Evolutionary conservation across 1,140 invertebrate genomes (phyloP).

Genomic region (Sipha flava): DNA sequence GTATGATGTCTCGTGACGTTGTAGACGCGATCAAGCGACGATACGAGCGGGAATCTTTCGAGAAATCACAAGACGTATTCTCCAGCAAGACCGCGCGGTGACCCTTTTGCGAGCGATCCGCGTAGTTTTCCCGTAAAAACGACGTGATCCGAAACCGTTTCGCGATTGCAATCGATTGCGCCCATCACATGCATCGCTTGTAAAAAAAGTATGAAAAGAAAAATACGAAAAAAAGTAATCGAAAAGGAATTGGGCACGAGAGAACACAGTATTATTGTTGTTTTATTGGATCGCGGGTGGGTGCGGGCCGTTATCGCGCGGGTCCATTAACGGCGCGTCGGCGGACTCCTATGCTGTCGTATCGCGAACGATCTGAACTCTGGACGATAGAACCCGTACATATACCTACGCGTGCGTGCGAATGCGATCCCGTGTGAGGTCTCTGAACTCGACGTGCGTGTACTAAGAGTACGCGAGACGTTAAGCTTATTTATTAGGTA

Average conservation of each 20-base stretch:
- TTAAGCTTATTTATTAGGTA: no score
- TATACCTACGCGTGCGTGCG: no score
- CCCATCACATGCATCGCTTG: not conserved
- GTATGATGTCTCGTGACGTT: no score
- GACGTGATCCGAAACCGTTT: no score
- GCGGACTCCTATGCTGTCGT: not conserved
- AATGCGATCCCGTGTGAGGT: not conserved
- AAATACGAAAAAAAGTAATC: no score
- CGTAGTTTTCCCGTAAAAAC: no score
- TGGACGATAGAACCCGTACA: not conserved
- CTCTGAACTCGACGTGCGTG: not conserved
- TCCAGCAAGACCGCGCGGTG: no score
- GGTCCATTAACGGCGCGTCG: not conserved
- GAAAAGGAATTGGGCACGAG: not conserved
- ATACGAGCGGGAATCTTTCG: not conserved
- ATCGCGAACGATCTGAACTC: conserved; percentile 4
- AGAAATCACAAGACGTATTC: not conserved
- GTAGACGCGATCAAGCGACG: not conserved
- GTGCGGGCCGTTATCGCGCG: not conserved
- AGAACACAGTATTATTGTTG: no score
- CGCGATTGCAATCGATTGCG: no score
- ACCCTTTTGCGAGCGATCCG: no score
- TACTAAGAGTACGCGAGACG: no score
- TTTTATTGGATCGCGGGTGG: not conserved
- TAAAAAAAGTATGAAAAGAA: not conserved